A percentile compares a stretch with the other conserved stretches of the same genome.
Conservation (phyloP, 2,797 vertebrate genomes). For the Clamator glandarius region DNA sequence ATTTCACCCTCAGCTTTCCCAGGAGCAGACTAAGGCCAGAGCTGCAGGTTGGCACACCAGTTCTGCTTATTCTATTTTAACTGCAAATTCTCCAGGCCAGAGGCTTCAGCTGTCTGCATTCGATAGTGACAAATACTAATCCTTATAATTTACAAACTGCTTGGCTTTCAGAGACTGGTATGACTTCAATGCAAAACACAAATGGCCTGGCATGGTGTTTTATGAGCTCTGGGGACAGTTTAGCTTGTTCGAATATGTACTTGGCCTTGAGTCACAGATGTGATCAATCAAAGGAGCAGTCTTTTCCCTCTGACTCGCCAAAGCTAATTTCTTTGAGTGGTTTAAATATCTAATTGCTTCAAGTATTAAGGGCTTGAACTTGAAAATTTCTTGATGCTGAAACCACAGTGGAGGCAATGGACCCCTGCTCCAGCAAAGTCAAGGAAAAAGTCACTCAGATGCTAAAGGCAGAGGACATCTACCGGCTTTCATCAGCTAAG, state of each 20-base stretch:
- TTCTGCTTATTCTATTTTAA: neutral
- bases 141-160: neutral
- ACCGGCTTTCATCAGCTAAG: neutral
- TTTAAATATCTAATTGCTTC: neutral
- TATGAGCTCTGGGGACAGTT: neutral
- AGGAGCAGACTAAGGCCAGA: neutral
- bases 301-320: constrained; percentile 25
- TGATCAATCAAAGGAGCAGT: constrained; percentile 23
- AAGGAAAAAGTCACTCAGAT: neutral
- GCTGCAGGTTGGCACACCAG: neutral
- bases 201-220: neutral
- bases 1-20: neutral
- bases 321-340: neutral
- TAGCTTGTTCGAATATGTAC: neutral
- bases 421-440: neutral
- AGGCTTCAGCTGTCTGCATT: neutral
- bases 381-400: neutral
- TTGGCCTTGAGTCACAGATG: constrained; percentile 30
- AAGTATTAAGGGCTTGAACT: neutral
- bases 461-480: neutral
- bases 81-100: neutral
- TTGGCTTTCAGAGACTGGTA: neutral
- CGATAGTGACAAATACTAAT: constrained; percentile 14
- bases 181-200: neutral
- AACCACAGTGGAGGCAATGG: neutral